Evolutionary conservation across 1,140 invertebrate genomes (phyloP).

Genomic region (Drosophila sucinea): DNA sequence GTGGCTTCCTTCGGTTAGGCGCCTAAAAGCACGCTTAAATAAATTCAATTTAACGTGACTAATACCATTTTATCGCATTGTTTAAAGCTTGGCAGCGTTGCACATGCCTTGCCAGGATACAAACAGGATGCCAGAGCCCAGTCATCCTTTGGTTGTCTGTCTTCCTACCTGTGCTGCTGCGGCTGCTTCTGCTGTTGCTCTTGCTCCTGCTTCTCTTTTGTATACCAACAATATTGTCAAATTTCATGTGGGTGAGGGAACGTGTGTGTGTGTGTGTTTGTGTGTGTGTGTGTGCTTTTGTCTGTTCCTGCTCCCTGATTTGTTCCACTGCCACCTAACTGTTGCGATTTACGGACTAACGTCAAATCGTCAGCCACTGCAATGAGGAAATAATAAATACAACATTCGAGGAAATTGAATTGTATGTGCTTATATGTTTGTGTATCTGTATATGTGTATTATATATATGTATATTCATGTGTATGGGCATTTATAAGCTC

Average conservation of each 20-base stretch:
- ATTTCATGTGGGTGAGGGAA: constrained; percentile 48
- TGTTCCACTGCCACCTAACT: constrained; percentile 50
- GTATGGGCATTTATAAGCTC: constrained; percentile 36
- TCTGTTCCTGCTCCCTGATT: constrained; percentile 18
- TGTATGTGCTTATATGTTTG: constrained; percentile 65
- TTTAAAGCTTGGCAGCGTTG: constrained; percentile 77
- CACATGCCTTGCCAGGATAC: constrained; percentile 42
- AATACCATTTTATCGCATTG: constrained; percentile 82
- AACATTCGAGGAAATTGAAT: constrained; percentile 82
- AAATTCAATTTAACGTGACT: constrained; percentile 82
- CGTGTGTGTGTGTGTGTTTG: constrained; percentile 22
- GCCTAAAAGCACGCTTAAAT: constrained; percentile 80
- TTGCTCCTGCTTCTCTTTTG: constrained; percentile 50
- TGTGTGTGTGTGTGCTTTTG: constrained; percentile 15
- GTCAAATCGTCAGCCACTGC: constrained; percentile 47
- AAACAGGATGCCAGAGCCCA: constrained; percentile 13
- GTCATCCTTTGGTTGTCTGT: constrained; percentile 15
- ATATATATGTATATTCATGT: constrained; percentile 9
- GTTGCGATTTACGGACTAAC: constrained; percentile 77
- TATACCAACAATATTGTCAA: constrained; percentile 74
- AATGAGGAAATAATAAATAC: constrained; percentile 82
- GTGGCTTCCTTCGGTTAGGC: constrained; percentile 45
- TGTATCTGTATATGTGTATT: constrained; percentile 27
- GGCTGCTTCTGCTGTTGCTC: constrained; percentile 38
- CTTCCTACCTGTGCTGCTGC: constrained; percentile 45